phyloP scores from a whole-genome alignment of 2,888 invertebrate genomes.

The Himalopsyche tibetana region DNA sequence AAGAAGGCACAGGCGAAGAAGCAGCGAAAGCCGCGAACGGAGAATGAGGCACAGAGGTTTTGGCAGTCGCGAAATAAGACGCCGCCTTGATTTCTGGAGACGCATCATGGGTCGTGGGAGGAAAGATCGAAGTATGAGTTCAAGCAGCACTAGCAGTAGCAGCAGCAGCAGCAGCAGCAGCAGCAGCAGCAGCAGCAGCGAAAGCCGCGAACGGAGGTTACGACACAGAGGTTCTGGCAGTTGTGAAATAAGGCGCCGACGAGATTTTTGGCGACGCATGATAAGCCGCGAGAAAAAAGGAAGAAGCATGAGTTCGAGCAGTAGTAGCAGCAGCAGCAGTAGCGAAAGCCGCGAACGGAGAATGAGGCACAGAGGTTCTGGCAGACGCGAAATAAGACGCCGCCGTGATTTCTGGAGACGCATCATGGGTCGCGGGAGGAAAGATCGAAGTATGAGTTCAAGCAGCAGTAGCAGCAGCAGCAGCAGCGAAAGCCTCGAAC shows the following conservation, averaged over 20 bases:
- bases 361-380: neutral
- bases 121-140: neutral
- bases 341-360: neutral
- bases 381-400: neutral
- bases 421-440: neutral
- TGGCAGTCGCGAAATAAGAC: too few relatives aligned
- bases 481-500: neutral
- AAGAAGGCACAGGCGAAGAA: neutral
- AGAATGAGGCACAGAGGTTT: neutral
- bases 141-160: slow-evolving; percentile 3
- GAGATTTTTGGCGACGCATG: neutral
- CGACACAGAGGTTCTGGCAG: neutral
- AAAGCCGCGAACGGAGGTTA: neutral
- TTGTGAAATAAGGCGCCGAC: neutral
- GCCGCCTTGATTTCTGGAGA: too few relatives aligned
- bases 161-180: slow-evolving; percentile 60
- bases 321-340: neutral
- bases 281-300: neutral
- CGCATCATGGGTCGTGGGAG: neutral
- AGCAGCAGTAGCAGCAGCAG: slow-evolving; percentile 57
- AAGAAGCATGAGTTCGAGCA: neutral
- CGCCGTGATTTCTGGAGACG: too few relatives aligned
- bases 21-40: slow-evolving; percentile 3
- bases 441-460: too few relatives aligned
- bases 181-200: slow-evolving; percentile 54